Evolutionary conservation across 1,140 invertebrate genomes (phyloP).

Genomic region (Drosophila subobscura): DNA sequence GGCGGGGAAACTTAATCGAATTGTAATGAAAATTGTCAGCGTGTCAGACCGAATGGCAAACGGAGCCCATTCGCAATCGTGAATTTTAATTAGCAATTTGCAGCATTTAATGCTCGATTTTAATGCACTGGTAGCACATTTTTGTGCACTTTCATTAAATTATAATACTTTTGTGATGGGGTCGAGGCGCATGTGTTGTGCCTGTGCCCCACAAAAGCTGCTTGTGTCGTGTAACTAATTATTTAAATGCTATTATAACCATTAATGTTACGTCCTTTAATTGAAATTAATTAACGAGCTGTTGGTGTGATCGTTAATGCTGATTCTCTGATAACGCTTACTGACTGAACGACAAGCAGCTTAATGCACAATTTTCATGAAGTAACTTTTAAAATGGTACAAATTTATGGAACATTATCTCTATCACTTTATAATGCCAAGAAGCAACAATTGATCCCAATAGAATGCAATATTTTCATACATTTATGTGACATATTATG

Average conservation of each 20-base stretch:
- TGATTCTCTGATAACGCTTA: constrained; percentile 26
- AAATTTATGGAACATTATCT: neutral
- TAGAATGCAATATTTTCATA: too few relatives aligned
- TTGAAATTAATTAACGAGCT: constrained; percentile 72
- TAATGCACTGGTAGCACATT: constrained; percentile 57
- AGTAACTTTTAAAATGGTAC: neutral
- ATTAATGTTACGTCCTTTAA: constrained; percentile 69
- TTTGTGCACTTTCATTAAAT: constrained; percentile 59
- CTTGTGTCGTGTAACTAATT: constrained; percentile 67
- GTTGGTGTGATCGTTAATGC: constrained; percentile 46
- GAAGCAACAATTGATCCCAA: too few relatives aligned
- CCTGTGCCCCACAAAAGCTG: constrained; percentile 7
- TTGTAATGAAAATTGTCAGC: constrained; percentile 72
- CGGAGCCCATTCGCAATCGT: constrained; percentile 35
- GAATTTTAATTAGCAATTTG: constrained; percentile 73
- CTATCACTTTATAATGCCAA: too few relatives aligned
- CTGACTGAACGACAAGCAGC: constrained; percentile 10
- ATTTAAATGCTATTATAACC: constrained; percentile 69
- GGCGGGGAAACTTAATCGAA: constrained; percentile 64
- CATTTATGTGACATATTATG: too few relatives aligned
- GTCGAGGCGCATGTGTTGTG: too few relatives aligned
- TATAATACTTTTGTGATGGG: constrained; percentile 40
- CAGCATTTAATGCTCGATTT: constrained; percentile 48
- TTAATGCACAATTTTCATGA: constrained; percentile 18
- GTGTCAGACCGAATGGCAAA: constrained; percentile 41